A percentile compares a stretch with the other conserved stretches of the same genome.
phyloP scores from a whole-genome alignment of 2,888 invertebrate species.

The Euzophera pinguis region DNA sequence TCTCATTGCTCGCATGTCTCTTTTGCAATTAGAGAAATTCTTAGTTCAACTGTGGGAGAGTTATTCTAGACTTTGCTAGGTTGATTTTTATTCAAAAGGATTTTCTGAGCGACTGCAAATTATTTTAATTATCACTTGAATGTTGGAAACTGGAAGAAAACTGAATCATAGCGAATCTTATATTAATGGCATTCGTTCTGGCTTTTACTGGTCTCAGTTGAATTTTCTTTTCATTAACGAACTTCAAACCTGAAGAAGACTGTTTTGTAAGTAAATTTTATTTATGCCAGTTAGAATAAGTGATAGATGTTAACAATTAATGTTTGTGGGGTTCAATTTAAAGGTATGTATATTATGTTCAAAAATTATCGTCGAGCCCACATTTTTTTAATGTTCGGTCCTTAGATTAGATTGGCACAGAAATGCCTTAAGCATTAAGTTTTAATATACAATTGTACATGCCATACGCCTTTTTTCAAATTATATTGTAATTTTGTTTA shows the following conservation, averaged over 20 bases:
- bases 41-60: conserved; percentile 32
- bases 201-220: background rate
- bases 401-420: too few species aligned
- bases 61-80: conserved; percentile 20
- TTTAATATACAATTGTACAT: too few species aligned
- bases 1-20: conserved; percentile 16
- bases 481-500: too few species aligned
- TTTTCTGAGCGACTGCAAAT: conserved; percentile 7
- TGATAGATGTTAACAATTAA: too few species aligned
- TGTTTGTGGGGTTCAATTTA: too few species aligned
- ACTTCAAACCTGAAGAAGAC: background rate
- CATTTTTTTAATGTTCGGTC: too few species aligned
- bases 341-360: too few species aligned
- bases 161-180: conserved; percentile 8
- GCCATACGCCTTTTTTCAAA: too few species aligned
- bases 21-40: conserved; percentile 30
- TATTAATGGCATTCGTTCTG: conserved; percentile 1
- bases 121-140: conserved; percentile 10
- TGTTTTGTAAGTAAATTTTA: background rate
- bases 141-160: conserved; percentile 1
- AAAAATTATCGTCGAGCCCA: too few species aligned
- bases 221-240: background rate
- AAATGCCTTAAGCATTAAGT: too few species aligned
- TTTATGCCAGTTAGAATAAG: too few species aligned
- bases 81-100: conserved; percentile 9